Evolutionary conservation across 2,888 invertebrate species (phyloP).

Genomic region (Theretra japonica): DNA sequence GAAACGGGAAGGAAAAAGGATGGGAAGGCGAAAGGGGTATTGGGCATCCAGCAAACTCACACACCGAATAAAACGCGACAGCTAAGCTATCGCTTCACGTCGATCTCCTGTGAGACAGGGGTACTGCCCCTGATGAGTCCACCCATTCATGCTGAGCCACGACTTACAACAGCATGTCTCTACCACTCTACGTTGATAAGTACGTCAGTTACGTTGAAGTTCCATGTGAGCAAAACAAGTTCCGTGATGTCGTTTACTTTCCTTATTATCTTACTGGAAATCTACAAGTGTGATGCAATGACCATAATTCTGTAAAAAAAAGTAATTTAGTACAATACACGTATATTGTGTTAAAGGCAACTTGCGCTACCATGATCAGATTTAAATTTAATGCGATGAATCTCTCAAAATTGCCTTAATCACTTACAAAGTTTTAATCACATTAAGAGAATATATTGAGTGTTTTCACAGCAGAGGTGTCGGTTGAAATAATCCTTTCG

Average conservation of each 20-base stretch:
- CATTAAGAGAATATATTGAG: neutral
- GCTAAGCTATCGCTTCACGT: too few relatives aligned
- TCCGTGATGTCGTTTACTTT: neutral
- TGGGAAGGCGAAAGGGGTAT: too few relatives aligned
- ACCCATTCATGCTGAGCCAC: too few relatives aligned
- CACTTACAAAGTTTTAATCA: neutral
- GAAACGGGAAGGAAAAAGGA: too few relatives aligned
- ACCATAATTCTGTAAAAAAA: neutral
- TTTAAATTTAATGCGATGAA: neutral
- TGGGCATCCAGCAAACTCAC: too few relatives aligned
- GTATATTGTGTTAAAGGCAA: neutral
- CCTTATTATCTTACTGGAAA: neutral
- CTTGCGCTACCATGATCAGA: neutral
- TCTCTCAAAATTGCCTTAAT: neutral
- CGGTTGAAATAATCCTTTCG: constrained; percentile 47
- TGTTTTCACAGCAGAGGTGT: neutral
- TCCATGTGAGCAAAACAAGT: neutral
- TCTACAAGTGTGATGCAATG: constrained; percentile 3
- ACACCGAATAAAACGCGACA: too few relatives aligned
- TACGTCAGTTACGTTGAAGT: neutral
- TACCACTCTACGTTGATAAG: too few relatives aligned
- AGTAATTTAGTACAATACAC: neutral
- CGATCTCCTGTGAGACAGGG: too few relatives aligned
- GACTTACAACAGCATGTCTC: too few relatives aligned
- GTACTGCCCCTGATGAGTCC: too few relatives aligned